Base-by-base conservation (phyloP, 2,113 vertebrate species). In the Genyomyrus donnyi region DNA sequence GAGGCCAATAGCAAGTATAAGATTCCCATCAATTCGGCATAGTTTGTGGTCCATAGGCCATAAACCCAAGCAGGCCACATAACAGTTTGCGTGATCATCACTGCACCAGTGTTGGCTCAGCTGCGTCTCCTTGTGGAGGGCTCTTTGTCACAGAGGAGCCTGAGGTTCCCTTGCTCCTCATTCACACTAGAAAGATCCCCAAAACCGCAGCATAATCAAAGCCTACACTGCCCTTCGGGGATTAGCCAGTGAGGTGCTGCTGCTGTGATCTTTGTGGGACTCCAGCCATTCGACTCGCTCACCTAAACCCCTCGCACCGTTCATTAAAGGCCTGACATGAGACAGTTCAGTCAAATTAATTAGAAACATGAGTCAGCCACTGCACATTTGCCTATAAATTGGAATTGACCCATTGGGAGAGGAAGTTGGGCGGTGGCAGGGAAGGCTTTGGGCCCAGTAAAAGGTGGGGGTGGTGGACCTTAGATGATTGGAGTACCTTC, bases 351-450 rank as follows among this genome's bases (percentile, higher is more conserved):
- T 91, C 94, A 95, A 96, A 96, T 96, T 97, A 96, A 97, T 97
- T 96, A 96, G 93, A 93, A 92, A 93, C 91, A 77, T 91, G 92
- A 96, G 95, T 95, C 94, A 92, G 96, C 94, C 96, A 92, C 95
- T 95, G 93, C 89, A 93, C 94, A 91, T 96, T 96, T 95, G 95
- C 95, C 96, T 97, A 96, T 95, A 96, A 97, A 97, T 96, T 94
- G 95, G 94, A 94, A 97, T 97, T 95, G 96, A 97, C 94, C 93
- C 83, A 52, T n/a, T 52, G 15, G 90, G 90, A 90, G 91, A 90
- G 66, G 39, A 87, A 88, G 89, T 31, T 88, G 91, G 80, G 39
- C 24, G 45, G 89, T 89, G 31, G 89, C 90, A 56, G n/a, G 42
- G 45, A 84, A 52, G 88, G 45, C 89, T 53, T 62, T 90, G 77